Base-by-base conservation (phyloP, 1,140 invertebrate genomes). In the Brachystomella parvula region DNA sequence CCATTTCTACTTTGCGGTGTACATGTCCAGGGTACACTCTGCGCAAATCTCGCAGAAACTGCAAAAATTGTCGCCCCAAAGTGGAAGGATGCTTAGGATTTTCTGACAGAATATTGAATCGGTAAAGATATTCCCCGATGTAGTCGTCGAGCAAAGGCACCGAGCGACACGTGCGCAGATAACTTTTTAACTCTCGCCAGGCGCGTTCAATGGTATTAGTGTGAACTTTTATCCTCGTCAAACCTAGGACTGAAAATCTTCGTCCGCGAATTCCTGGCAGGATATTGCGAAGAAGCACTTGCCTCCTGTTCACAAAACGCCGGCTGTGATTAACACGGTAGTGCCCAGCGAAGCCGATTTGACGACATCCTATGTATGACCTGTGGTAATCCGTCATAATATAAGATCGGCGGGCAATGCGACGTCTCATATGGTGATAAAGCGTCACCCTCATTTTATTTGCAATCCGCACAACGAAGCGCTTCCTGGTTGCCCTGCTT, bases 171-270 rank as follows among this genome's bases (percentile, higher is more conserved):
- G 60, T 62, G 6, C 60, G 9, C 12, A 62, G 2, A 21, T 39
- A 28, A 21, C 21, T 17, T 26, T 63, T 64, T 3, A 68, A 12
- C 1, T 47, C 24, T 19, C 66, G 29, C 66, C 66, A 67, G 17
- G 29, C 19, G 2, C 66, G 17, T 59, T 68, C 65, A 26, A 67
- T 3, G 1, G 28, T 62, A 28, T 63, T 67, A 12, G 59, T 57
- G 28, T 67, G 47, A 1, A 67, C 61, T 47, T 56, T 63, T 19
- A 59, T 47, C 28, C 9, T 2, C 29, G 2, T 47, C 26, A 17
- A 3, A 2, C 33, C 32, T 6, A 44, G n/a, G n/a, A 12, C n/a
- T 44, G 47, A 47, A 28, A 26, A 29, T 29, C 19, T 3, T 15
- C 29, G 19, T 39, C 19, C 31, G n/a, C n/a, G n/a, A 24, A 26